Percentiles rank a stretch among this genome's conserved stretches.
Conservation (phyloP, 2,888 invertebrate genomes). For the Mesodorylaimus sp. region DNA sequence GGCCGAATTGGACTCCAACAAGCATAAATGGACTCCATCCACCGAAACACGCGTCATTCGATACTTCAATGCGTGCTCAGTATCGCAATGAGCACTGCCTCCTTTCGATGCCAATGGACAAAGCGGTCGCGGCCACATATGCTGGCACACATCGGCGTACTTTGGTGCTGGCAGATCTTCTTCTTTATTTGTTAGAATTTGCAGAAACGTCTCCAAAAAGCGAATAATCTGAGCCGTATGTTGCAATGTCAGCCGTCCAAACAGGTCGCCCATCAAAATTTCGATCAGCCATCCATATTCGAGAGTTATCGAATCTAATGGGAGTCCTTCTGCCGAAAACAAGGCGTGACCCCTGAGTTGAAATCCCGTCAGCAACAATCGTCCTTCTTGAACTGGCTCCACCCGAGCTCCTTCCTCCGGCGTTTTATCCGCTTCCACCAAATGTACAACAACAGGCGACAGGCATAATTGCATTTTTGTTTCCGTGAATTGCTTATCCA, state of each 20-base stretch:
- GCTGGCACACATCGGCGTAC: slow-evolving; percentile 40
- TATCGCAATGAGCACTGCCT: slow-evolving; percentile 45
- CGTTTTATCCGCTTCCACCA: slow-evolving; percentile 27
- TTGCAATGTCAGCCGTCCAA: slow-evolving; percentile 56
- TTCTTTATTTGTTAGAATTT: slow-evolving; percentile 68
- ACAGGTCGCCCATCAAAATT: slow-evolving; percentile 74
- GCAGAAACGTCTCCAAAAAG: slow-evolving; percentile 65
- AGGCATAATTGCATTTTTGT: slow-evolving; percentile 62
- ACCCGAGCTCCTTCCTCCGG: slow-evolving; percentile 1
- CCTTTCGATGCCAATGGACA: slow-evolving; percentile 50
- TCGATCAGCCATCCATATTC: slow-evolving; percentile 97
- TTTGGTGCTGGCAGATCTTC: slow-evolving; percentile 68
- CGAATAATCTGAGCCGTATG: slow-evolving; percentile 12
- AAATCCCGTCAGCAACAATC: slow-evolving; percentile 45
- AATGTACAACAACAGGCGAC: slow-evolving; percentile 60
- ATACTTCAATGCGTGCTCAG: slow-evolving; percentile 71
- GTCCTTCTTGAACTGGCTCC: slow-evolving; percentile 27
- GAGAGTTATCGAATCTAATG: slow-evolving; percentile 74
- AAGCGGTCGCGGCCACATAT: slow-evolving; percentile 40
- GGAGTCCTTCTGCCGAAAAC: slow-evolving; percentile 78
- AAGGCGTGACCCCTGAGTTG: slow-evolving; percentile 69
- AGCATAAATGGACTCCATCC: slow-evolving; percentile 69
- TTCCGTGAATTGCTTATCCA: slow-evolving; percentile 79
- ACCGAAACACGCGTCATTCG: slow-evolving; percentile 70
- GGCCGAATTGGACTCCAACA: slow-evolving; percentile 48